These are phyloP conservation scores for Andinoacara biseriatus DNA, from an alignment of 2,113 vertebrate genomes.

Conservation along the genomic window DNA sequence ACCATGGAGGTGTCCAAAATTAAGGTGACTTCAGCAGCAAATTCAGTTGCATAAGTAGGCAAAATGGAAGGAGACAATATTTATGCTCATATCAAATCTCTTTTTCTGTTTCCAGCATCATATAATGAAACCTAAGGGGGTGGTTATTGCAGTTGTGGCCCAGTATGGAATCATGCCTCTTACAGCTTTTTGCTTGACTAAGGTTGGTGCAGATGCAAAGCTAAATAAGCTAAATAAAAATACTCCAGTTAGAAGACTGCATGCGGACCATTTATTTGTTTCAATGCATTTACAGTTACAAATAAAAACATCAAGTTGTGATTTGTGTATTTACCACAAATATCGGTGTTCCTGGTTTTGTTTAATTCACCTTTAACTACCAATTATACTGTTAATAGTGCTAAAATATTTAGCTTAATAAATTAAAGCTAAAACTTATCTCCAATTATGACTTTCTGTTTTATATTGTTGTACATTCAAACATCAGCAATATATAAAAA, in stretches of 20 bases:
- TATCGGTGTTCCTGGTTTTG: background rate
- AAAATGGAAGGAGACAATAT: background rate
- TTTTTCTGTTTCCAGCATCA: conserved; percentile 59
- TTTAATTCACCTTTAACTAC: background rate
- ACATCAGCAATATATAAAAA: background rate
- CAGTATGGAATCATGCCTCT: conserved; percentile 89
- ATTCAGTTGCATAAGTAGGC: background rate
- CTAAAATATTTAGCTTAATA: background rate
- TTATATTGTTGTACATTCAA: background rate
- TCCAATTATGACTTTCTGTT: background rate
- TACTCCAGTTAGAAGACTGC: background rate
- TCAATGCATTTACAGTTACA: too few species aligned
- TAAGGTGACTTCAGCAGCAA: conserved; percentile 62
- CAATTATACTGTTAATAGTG: background rate
- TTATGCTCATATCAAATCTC: background rate
- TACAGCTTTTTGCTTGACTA: conserved; percentile 80
- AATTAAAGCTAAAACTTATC: background rate
- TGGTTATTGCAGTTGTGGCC: conserved; percentile 77
- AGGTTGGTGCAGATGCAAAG: conserved; percentile 55
- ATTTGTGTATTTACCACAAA: background rate
- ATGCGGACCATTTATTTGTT: background rate
- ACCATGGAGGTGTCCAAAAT: conserved; percentile 86
- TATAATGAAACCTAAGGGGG: conserved; percentile 82
- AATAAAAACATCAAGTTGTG: background rate
- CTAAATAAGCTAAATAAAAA: background rate